Conservation (phyloP, 2,888 invertebrate genomes). For the Drosophila melanosoma region DNA sequence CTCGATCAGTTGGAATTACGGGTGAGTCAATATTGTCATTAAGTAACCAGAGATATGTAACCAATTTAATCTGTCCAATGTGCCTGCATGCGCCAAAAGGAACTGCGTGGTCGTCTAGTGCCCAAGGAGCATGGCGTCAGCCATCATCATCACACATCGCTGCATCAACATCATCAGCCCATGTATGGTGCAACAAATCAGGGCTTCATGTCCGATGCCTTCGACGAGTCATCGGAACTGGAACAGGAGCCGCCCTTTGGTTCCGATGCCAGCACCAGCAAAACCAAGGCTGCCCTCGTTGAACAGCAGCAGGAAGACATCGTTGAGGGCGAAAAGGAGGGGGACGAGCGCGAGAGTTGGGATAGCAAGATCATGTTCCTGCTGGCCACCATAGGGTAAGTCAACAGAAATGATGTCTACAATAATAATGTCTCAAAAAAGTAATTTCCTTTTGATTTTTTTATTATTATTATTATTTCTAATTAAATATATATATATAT, state of each 20-base stretch:
- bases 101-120: slow-evolving; percentile 92
- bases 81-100: slow-evolving; percentile 82
- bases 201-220: slow-evolving; percentile 87
- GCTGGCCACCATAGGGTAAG: slow-evolving; percentile 93
- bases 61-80: not conserved
- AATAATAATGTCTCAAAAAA: not conserved
- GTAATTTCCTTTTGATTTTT: not conserved
- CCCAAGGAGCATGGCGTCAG: slow-evolving; percentile 90
- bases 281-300: slow-evolving; percentile 77
- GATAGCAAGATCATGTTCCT: slow-evolving; percentile 96
- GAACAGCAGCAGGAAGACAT: slow-evolving; percentile 83
- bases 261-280: slow-evolving; percentile 83
- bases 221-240: slow-evolving; percentile 83
- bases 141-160: slow-evolving; percentile 79
- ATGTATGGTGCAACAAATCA: slow-evolving; percentile 95
- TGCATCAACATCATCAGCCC: slow-evolving; percentile 80
- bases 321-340: slow-evolving; percentile 89
- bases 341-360: slow-evolving; percentile 94
- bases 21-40: slow-evolving; percentile 85
- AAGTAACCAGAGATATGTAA: not conserved
- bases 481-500: not conserved
- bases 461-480: too few species aligned
- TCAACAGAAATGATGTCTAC: not conserved
- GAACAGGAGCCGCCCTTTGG: slow-evolving; percentile 75
- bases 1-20: slow-evolving; percentile 94